A percentile compares a stretch with the other conserved stretches of the same genome.
phyloP scores from a whole-genome alignment of 2,113 vertebrate species.

The Gymnobelideus leadbeateri region DNA sequence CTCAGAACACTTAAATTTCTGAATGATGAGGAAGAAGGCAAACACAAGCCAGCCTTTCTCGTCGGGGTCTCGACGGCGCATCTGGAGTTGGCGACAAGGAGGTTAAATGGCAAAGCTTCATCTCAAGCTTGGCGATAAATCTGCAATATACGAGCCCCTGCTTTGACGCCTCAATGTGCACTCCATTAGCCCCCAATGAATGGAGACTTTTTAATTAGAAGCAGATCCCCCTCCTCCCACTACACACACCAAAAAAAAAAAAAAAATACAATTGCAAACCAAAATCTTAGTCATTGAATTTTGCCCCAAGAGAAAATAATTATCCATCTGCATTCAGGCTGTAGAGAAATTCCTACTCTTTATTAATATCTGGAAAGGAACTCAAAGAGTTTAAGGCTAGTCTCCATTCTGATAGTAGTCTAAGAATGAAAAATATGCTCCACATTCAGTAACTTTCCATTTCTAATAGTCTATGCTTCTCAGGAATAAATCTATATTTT shows the following conservation, averaged over 20 bases:
- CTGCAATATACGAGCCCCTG: constrained; percentile 83
- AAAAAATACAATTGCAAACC: neutral
- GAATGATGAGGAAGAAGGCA: constrained; percentile 80
- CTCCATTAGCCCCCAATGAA: constrained; percentile 82
- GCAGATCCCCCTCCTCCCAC: constrained; percentile 68
- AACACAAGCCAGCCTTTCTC: constrained; percentile 76
- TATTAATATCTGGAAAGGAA: constrained; percentile 70
- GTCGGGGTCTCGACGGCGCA: constrained; percentile 78
- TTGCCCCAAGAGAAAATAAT: constrained; percentile 76
- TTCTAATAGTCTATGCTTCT: neutral
- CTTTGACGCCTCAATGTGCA: constrained; percentile 83
- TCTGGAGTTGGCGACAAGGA: constrained; percentile 81
- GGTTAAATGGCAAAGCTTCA: constrained; percentile 85
- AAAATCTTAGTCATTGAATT: constrained; percentile 50
- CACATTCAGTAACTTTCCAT: neutral
- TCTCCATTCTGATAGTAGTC: neutral
- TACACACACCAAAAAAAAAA: neutral
- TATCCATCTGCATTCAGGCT: constrained; percentile 69
- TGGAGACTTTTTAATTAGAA: constrained; percentile 81
- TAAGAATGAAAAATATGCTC: constrained; percentile 6
- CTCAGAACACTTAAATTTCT: constrained; percentile 89
- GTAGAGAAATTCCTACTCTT: constrained; percentile 79
- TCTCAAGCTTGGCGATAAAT: constrained; percentile 86
- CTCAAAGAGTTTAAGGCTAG: constrained; percentile 49
- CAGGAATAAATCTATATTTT: neutral